phyloP scores from a whole-genome alignment of 2,113 vertebrate species.

The Mystacornis crossleyi region DNA sequence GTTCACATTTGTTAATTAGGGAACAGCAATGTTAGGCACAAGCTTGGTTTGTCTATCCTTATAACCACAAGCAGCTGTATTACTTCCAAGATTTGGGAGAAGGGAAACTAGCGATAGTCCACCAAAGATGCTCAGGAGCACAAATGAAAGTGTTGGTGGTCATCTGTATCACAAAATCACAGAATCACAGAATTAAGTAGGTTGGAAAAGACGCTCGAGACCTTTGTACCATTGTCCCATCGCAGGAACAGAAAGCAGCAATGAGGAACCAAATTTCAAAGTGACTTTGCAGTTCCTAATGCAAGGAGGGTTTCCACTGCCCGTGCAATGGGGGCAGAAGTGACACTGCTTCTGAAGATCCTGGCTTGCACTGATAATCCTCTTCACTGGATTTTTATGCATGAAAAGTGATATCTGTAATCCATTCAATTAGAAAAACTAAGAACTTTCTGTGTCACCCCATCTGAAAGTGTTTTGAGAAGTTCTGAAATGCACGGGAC shows the following conservation, averaged over 20 bases:
- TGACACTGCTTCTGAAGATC: not conserved
- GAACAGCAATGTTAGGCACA: not conserved
- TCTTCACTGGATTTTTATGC: slow-evolving; percentile 29
- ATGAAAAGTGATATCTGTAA: slow-evolving; percentile 50
- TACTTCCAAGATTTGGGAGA: not conserved
- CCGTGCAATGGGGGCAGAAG: not conserved
- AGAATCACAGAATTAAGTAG: not conserved
- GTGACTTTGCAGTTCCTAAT: not conserved
- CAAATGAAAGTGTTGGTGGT: not conserved
- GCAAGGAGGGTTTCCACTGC: not conserved
- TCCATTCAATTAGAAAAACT: slow-evolving; percentile 48
- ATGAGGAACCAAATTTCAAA: not conserved
- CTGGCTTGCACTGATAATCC: not conserved
- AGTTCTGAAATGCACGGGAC: not conserved
- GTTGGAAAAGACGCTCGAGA: not conserved
- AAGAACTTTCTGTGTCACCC: not conserved
- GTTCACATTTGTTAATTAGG: not conserved
- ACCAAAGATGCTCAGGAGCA: not conserved
- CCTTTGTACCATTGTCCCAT: not conserved
- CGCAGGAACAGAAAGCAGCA: not conserved
- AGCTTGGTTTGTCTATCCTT: not conserved
- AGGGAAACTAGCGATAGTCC: not conserved
- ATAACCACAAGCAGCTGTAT: not conserved
- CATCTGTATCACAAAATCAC: not conserved
- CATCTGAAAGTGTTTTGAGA: not conserved